phyloP scores from a whole-genome alignment of 2,797 vertebrate species.

The Hyperoplus immaculatus region DNA sequence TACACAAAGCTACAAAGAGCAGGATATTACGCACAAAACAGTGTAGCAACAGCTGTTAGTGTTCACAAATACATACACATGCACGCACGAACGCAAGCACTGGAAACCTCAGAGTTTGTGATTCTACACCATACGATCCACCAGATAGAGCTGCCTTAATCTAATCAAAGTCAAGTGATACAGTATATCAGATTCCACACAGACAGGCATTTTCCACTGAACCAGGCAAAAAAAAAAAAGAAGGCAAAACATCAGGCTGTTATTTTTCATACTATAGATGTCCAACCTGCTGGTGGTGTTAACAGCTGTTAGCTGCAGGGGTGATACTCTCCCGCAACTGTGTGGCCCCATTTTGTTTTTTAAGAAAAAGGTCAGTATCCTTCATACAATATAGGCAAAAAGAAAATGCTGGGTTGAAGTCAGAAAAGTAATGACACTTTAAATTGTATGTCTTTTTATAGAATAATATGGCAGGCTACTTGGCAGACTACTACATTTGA shows the following conservation, averaged over 20 bases:
- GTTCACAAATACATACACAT: slow-evolving; percentile 27
- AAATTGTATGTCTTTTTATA: neutral
- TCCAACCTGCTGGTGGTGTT: slow-evolving; percentile 43
- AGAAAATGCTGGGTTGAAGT: slow-evolving; percentile 18
- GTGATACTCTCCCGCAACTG: slow-evolving; percentile 60
- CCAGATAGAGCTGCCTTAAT: slow-evolving; percentile 61
- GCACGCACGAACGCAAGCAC: slow-evolving; percentile 20
- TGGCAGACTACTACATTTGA: slow-evolving; percentile 1
- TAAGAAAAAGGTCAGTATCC: slow-evolving; percentile 38
- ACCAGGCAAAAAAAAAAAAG: slow-evolving; percentile 1
- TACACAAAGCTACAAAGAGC: slow-evolving; percentile 44
- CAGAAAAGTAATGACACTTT: neutral
- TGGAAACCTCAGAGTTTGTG: slow-evolving; percentile 48
- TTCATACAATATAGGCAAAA: slow-evolving; percentile 32
- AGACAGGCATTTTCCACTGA: slow-evolving; percentile 23
- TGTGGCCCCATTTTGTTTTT: slow-evolving; percentile 47
- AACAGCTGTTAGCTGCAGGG: slow-evolving; percentile 80
- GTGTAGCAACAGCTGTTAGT: slow-evolving; percentile 59
- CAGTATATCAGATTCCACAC: slow-evolving; percentile 8
- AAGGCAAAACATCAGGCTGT: slow-evolving; percentile 49
- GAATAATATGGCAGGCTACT: slow-evolving; percentile 16
- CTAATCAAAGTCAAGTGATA: slow-evolving; percentile 66
- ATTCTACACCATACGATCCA: slow-evolving; percentile 58
- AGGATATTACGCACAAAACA: slow-evolving; percentile 52
- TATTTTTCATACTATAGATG: slow-evolving; percentile 61